A percentile compares a stretch with the other conserved stretches of the same genome.
These are phyloP conservation scores for Pseudomyrmex concolor DNA, from an alignment of 1,140 invertebrate species.

Conservation along the genomic window DNA sequence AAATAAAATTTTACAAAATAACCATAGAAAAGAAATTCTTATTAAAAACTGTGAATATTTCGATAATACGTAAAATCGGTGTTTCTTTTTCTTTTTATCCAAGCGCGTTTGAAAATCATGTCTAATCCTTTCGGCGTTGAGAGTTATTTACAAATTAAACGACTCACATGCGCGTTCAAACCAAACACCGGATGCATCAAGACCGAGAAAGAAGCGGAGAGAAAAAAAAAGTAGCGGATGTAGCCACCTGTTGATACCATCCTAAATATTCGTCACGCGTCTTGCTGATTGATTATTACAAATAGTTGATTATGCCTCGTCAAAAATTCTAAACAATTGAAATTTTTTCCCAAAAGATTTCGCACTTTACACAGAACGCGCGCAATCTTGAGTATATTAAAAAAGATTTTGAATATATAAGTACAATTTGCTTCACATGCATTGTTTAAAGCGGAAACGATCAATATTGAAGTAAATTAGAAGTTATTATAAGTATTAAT, in stretches of 20 bases:
- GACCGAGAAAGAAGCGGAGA: conserved; percentile 45
- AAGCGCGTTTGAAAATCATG: conserved; percentile 31
- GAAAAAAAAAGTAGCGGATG: conserved; percentile 66
- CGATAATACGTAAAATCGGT: neutral
- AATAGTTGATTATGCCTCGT: conserved; percentile 57
- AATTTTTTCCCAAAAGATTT: neutral
- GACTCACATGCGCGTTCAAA: conserved; percentile 41
- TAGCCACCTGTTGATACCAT: conserved; percentile 76
- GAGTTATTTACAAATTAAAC: conserved; percentile 59
- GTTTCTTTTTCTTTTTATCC: neutral
- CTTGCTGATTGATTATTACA: conserved; percentile 72
- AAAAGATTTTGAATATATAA: neutral
- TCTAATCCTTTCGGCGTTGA: neutral
- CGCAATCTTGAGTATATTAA: neutral
- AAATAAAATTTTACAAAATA: neutral
- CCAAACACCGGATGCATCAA: conserved; percentile 62
- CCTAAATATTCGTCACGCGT: conserved; percentile 73
- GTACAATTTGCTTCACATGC: neutral
- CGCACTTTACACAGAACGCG: too few relatives aligned
- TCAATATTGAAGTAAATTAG: neutral
- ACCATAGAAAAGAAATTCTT: neutral
- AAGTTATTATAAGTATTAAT: conserved; percentile 18
- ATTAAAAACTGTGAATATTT: neutral
- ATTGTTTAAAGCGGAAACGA: conserved; percentile 4
- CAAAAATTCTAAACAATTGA: conserved; percentile 10